phyloP scores from a whole-genome alignment of 2,797 vertebrate genomes.

The Muscicapa striata region DNA sequence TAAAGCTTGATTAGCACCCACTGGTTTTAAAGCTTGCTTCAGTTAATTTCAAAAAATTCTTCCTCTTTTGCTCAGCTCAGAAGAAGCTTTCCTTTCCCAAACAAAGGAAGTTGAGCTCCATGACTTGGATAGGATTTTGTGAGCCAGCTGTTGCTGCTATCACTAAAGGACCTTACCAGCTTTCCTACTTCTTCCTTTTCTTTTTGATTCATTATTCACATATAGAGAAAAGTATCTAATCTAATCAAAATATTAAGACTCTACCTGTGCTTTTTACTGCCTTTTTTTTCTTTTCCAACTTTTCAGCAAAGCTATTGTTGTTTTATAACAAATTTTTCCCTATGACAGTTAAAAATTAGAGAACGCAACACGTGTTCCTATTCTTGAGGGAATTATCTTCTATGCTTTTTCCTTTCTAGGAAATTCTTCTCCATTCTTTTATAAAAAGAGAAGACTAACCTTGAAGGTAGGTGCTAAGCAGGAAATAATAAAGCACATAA shows the following conservation, averaged over 20 bases:
- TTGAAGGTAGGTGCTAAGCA: background rate
- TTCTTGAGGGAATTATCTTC: background rate
- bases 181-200: background rate
- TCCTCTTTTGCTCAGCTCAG: background rate
- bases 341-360: background rate
- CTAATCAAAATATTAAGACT: slow-evolving; percentile 23
- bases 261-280: background rate
- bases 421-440: background rate
- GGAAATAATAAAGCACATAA: background rate
- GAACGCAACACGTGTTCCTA: accelerated
- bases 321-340: background rate
- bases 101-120: background rate
- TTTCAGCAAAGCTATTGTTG: background rate
- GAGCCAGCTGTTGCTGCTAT: background rate
- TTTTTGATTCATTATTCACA: slow-evolving; percentile 7
- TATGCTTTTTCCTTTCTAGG: background rate
- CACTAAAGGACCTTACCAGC: background rate
- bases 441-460: background rate
- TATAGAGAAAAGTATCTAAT: background rate
- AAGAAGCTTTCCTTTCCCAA: background rate
- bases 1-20: background rate
- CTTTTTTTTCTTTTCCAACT: background rate
- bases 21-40: background rate
- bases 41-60: background rate
- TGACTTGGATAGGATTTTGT: background rate